Conservation (phyloP, 2,113 vertebrate species). For the Callorhinus ursinus region DNA sequence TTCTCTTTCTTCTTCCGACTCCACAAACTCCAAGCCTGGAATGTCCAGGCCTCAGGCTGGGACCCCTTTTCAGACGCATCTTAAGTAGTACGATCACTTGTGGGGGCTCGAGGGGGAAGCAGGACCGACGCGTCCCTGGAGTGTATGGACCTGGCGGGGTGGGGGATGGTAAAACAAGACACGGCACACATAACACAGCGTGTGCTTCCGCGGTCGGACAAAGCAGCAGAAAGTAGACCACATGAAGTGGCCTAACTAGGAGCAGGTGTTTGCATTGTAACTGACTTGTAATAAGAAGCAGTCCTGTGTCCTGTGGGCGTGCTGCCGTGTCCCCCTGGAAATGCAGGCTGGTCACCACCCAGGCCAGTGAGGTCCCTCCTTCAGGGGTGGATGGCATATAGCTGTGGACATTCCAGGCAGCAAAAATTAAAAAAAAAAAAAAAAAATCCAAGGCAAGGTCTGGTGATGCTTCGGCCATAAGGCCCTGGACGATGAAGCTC, state of each 20-base stretch:
- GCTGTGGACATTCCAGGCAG: background rate
- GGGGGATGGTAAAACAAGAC: background rate
- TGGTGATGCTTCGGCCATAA: background rate
- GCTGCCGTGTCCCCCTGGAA: background rate
- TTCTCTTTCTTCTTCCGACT: background rate
- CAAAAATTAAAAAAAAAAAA: background rate
- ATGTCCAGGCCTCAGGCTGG: background rate
- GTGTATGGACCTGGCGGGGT: accelerated
- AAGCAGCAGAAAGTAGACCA: background rate
- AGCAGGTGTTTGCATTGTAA: background rate
- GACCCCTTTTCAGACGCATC: background rate
- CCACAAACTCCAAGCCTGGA: background rate
- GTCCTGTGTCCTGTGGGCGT: background rate
- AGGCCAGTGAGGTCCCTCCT: background rate
- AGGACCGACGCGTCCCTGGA: background rate
- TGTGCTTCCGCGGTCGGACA: background rate
- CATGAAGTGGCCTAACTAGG: background rate
- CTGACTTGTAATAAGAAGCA: background rate
- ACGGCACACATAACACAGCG: too few relatives aligned
- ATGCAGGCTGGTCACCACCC: background rate
- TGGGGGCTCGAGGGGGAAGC: background rate
- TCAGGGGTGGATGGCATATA: accelerated
- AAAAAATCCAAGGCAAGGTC: accelerated
- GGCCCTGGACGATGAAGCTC: background rate
- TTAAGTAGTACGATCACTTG: accelerated